Evolutionary conservation across 2,888 invertebrate species (phyloP), one percentile per base, ranked within the genome.

Genomic region (Fragum sueziense): DNA sequence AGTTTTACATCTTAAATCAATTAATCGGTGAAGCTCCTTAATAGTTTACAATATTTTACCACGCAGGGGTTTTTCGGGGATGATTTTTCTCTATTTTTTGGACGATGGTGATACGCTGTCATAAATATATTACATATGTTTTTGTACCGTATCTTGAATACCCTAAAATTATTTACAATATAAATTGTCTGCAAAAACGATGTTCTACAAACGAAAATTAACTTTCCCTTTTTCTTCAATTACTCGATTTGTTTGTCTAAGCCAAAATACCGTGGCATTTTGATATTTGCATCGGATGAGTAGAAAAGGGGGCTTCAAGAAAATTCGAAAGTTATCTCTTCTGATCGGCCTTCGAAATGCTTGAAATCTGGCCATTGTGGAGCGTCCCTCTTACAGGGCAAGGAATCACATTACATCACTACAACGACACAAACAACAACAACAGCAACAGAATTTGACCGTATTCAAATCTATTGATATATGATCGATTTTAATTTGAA

Each of bases 1-100:
- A 65, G 65, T 65, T 65, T 41, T 41, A 65, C 65, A 65, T 65
- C 65, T 31, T 65, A 65, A 65, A 65, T 65, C 65, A 65, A 65
- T 65, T 65, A 41, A 65, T 41, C 65, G 41, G 17, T 22, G 25
- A 65, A 33, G 25, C 41, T 65, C 25, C 65, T 33, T 29, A 61
- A 61, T 61, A 61, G n/a, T 61, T 61, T 61, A 61, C 61, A 61
- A 61, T 47, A 47, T 61, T 33, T 33, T 33, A 61, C 31, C 29
- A 20, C 33, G 33, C 61, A 25, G 61, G 57, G 57, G 9, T 25
- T 57, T 57, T 57, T n/a, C 33, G 4, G 61, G 31, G 34, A 62
- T 62, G 29, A 34, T 62, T 62, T 33, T 27, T 29, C 4, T 20
- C 33, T 22, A 41, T 65, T 65, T 65, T 37, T 61, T 11, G 41